A percentile compares a stretch with the other conserved stretches of the same genome.
Evolutionary conservation across 2,797 vertebrate genomes (phyloP).

Genomic region (Lemur catta): DNA sequence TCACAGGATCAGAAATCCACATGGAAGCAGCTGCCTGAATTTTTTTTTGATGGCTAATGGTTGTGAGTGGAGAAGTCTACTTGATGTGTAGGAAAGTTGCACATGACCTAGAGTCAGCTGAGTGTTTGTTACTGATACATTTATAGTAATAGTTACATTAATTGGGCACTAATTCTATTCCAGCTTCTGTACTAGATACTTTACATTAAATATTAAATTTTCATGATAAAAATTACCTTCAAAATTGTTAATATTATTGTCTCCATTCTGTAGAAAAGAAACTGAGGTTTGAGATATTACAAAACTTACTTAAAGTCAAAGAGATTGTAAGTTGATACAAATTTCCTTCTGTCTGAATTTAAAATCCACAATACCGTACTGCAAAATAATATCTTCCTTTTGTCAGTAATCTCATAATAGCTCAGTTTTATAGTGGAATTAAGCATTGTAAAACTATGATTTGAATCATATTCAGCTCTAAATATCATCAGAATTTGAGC

Average conservation of each 20-base stretch:
- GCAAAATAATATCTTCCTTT: neutral
- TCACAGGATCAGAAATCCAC: slow-evolving; percentile 55
- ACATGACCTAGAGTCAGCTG: neutral
- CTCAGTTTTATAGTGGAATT: neutral
- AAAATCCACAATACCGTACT: neutral
- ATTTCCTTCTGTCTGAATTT: neutral
- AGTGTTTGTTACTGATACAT: neutral
- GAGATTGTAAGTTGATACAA: slow-evolving; percentile 6
- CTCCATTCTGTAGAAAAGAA: neutral
- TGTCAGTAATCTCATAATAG: neutral
- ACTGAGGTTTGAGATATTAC: neutral
- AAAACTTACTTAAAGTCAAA: neutral
- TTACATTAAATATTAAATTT: slow-evolving; percentile 1
- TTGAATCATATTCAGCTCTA: slow-evolving; percentile 22
- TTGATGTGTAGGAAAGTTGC: neutral
- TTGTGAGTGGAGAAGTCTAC: neutral
- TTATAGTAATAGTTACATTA: neutral
- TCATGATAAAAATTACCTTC: neutral
- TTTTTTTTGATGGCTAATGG: neutral
- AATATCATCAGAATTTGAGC: neutral
- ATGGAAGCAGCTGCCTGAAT: slow-evolving; percentile 42
- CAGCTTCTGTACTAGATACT: neutral
- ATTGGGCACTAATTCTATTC: neutral
- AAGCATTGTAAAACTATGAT: neutral
- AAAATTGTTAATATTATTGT: neutral